Evolutionary conservation across 2,888 invertebrate species (phyloP).

Genomic region (Apotomis betuletana): DNA sequence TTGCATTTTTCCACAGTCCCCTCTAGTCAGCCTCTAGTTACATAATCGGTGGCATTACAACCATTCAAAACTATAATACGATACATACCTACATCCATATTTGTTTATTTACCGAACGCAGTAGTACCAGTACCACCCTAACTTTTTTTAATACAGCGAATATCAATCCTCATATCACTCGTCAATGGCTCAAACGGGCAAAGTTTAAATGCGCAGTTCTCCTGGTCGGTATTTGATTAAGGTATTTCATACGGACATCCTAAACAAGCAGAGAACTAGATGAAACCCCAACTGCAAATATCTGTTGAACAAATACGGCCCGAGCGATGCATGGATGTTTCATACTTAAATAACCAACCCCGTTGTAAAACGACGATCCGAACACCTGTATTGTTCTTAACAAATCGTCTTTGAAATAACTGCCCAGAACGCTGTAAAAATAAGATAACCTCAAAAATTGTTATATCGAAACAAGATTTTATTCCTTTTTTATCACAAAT

Average conservation of each 20-base stretch:
- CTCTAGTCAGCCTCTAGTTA: too few relatives aligned
- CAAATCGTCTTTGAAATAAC: neutral
- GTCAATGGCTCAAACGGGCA: neutral
- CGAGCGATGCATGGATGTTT: conserved; percentile 38
- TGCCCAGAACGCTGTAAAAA: too few relatives aligned
- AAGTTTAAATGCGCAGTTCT: conserved; percentile 20
- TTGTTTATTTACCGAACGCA: too few relatives aligned
- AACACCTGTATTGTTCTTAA: neutral
- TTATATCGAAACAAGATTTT: too few relatives aligned
- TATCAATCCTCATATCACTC: neutral
- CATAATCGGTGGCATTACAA: too few relatives aligned
- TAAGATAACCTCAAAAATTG: too few relatives aligned
- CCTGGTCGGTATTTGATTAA: conserved; percentile 12
- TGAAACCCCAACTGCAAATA: conserved; percentile 65
- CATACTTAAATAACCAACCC: conserved; percentile 28
- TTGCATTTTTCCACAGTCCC: too few relatives aligned
- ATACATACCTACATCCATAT: too few relatives aligned
- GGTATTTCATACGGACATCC: conserved; percentile 51
- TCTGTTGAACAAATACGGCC: conserved; percentile 51
- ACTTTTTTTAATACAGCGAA: neutral
- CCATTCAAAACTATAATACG: too few relatives aligned
- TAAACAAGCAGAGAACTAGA: conserved; percentile 66
- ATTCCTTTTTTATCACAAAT: too few relatives aligned
- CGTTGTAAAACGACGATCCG: neutral
- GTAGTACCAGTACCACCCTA: too few relatives aligned